Evolutionary conservation across 2,888 invertebrate genomes (phyloP).

Genomic region (Thera britannica): DNA sequence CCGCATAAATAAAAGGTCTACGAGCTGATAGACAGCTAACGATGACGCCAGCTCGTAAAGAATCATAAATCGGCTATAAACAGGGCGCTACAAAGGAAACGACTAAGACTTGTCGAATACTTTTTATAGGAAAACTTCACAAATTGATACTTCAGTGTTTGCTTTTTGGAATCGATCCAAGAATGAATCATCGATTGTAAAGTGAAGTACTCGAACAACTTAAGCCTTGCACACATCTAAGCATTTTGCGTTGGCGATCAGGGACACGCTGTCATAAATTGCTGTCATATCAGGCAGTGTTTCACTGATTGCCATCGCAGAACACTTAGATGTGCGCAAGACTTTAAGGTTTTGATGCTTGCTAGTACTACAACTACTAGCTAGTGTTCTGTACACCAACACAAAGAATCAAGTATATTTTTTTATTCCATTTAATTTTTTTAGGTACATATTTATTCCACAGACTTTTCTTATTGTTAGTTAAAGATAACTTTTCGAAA

Average conservation of each 20-base stretch:
- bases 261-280: too few relatives aligned
- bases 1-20: slow-evolving; percentile 18
- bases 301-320: too few relatives aligned
- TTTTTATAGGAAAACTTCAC: slow-evolving; percentile 54
- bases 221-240: slow-evolving; percentile 1
- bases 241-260: too few relatives aligned
- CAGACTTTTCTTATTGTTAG: too few relatives aligned
- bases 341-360: neutral
- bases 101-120: slow-evolving; percentile 38
- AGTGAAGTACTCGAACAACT: slow-evolving; percentile 7
- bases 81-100: slow-evolving; percentile 36
- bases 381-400: too few relatives aligned
- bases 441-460: too few relatives aligned
- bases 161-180: slow-evolving; percentile 38
- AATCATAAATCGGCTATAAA: slow-evolving; percentile 34
- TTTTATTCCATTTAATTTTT: too few relatives aligned
- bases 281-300: too few relatives aligned
- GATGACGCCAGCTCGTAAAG: slow-evolving; percentile 29
- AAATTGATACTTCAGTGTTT: slow-evolving; percentile 49
- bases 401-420: too few relatives aligned
- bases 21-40: slow-evolving; percentile 29
- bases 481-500: too few relatives aligned
- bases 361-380: neutral
- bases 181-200: slow-evolving; percentile 15
- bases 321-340: slow-evolving; percentile 9